phyloP scores from a whole-genome alignment of 2,888 invertebrate species.

The Pinctada fucata region DNA sequence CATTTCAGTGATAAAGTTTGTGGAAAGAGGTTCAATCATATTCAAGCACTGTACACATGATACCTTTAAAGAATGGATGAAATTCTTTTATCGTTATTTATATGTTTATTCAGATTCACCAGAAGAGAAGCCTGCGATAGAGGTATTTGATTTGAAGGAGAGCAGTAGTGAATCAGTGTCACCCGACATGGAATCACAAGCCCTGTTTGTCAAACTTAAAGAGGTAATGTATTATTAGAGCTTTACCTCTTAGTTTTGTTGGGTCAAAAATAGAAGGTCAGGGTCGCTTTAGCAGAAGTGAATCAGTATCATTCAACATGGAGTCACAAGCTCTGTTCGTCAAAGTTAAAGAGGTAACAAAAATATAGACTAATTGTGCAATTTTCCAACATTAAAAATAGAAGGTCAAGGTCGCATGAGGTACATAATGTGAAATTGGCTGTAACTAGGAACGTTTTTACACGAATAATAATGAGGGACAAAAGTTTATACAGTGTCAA shows the following conservation, averaged over 20 bases:
- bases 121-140: conserved; percentile 61
- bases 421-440: no score
- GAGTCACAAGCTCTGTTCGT: conserved; percentile 75
- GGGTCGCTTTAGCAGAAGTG: conserved; percentile 66
- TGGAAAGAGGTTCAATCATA: no score
- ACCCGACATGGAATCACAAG: conserved; percentile 76
- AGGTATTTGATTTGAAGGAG: conserved; percentile 67
- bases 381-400: no score
- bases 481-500: no score
- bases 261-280: no score
- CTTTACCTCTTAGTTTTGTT: not conserved
- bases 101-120: conserved; percentile 42
- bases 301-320: conserved; percentile 75
- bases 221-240: conserved; percentile 68
- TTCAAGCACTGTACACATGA: no score
- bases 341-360: conserved; percentile 76
- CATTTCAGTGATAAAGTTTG: no score
- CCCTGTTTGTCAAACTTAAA: conserved; percentile 76
- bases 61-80: no score
- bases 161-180: conserved; percentile 75
- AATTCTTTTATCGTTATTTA: no score
- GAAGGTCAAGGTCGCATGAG: no score
- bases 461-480: not conserved
- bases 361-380: no score
- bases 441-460: no score